Evolutionary conservation across 2,113 vertebrate genomes (phyloP), one percentile per base, ranked within the genome.

Genomic region (Tragulus kanchil): DNA sequence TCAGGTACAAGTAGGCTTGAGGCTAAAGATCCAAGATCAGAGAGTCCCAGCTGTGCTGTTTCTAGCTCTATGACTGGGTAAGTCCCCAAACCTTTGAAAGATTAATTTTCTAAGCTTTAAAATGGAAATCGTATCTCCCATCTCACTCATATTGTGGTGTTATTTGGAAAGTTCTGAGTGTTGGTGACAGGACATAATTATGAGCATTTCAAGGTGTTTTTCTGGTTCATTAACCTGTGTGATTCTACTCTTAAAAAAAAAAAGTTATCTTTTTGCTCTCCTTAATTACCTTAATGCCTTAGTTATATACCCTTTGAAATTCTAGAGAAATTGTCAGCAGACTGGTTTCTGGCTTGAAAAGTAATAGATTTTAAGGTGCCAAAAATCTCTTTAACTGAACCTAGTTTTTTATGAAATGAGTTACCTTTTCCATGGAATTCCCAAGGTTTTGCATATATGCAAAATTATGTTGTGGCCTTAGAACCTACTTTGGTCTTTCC

Each of bases 81-180:
- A 67, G 31, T 71, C 23, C 26, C 54, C 52, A 69, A 65, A 78
- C 4, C 25, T 90, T 54, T 36, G 81, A 58, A 86, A 50, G 9
- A 58, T 48, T 64, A 26, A 52, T 89, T 85, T 93, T 79, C 19
- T 59, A 64, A 26, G 59, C 31, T 87, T 89, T 86, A 65, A 36
- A 58, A 58, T 85, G 62, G 25, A 85, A 67, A 67, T 61, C 59
- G 5, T 84, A 56, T 50, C 28, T 75, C 1, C 25, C 79, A 1
- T 73, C 14, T 85, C 10, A 62, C 5, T 9, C 78, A 50, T 6
- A 31, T 9, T 62, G 16, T 79, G 81, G 58, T 26, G 42, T 8
- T 89, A 58, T 96, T 85, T 93, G 69, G 26, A 84, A 78, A 94
- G 52, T 89, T 89, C 26, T 73, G 48, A 95, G 25, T 78, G 48